A percentile compares a stretch with the other conserved stretches of the same genome.
Evolutionary conservation across 1,140 invertebrate species (phyloP).

Genomic region (Trichonephila inaurata): DNA sequence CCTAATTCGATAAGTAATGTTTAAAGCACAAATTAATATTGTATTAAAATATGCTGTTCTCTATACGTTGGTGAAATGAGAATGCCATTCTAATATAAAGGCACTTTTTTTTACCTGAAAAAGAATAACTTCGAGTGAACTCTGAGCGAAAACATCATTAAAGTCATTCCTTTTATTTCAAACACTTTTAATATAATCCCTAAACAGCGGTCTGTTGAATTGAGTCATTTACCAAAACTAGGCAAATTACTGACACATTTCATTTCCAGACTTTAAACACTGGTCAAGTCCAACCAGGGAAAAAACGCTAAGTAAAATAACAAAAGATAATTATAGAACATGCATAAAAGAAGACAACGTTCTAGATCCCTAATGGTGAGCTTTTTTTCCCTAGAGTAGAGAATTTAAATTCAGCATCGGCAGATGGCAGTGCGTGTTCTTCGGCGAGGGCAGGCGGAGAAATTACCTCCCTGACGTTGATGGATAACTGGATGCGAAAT

Average conservation of each 20-base stretch:
- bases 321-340: background rate
- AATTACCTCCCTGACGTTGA: constrained; percentile 63
- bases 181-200: too few relatives aligned
- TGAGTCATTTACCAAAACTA: background rate
- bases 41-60: too few relatives aligned
- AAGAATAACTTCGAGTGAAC: too few relatives aligned
- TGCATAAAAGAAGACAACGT: background rate
- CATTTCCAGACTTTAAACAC: background rate
- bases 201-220: background rate
- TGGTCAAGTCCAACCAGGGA: background rate
- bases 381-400: background rate
- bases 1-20: too few relatives aligned
- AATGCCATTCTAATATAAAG: too few relatives aligned
- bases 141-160: too few relatives aligned
- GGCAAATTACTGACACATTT: background rate
- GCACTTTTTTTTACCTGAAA: too few relatives aligned
- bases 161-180: too few relatives aligned
- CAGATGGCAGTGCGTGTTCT: constrained; percentile 66
- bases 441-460: constrained; percentile 7
- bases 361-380: background rate
- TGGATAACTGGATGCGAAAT: constrained; percentile 62
- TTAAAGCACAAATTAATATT: too few relatives aligned
- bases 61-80: too few relatives aligned
- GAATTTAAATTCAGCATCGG: constrained; percentile 66
- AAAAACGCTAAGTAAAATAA: background rate